Conservation (phyloP, 2,113 vertebrate species). For the Mionectes macconnelli region DNA sequence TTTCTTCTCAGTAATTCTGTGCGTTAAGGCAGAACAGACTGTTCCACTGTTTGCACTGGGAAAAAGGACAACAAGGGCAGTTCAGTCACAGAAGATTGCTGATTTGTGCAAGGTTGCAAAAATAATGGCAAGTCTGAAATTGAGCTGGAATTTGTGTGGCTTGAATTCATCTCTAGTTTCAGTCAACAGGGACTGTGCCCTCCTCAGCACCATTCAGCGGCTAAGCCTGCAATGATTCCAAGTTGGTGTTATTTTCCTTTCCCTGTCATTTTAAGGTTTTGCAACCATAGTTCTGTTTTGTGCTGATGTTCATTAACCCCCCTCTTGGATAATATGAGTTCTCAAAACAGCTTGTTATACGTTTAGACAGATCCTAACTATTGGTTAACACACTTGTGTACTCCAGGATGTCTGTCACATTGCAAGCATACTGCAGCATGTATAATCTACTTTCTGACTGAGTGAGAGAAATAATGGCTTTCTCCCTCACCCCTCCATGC, state of each 20-base stretch:
- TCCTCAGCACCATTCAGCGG: neutral
- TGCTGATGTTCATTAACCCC: slow-evolving; percentile 11
- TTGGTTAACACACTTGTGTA: neutral
- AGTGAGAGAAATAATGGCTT: neutral
- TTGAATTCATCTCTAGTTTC: slow-evolving; percentile 26
- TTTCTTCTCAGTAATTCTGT: neutral
- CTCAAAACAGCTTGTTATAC: neutral
- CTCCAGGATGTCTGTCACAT: neutral
- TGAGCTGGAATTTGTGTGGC: slow-evolving; percentile 16
- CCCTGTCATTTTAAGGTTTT: neutral
- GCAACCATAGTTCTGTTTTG: neutral
- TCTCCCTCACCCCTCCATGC: neutral
- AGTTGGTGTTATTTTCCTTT: neutral
- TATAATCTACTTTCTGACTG: neutral
- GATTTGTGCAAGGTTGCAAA: slow-evolving; percentile 13
- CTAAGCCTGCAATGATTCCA: neutral
- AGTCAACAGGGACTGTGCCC: neutral
- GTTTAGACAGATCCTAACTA: neutral
- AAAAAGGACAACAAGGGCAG: neutral
- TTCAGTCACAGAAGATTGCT: neutral
- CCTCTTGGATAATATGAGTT: neutral
- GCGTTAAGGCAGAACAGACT: neutral
- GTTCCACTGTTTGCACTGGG: neutral
- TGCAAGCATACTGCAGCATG: neutral
- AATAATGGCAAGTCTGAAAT: slow-evolving; percentile 35